phyloP scores from a whole-genome alignment of 2,888 invertebrate genomes.

The Catocala nupta region DNA sequence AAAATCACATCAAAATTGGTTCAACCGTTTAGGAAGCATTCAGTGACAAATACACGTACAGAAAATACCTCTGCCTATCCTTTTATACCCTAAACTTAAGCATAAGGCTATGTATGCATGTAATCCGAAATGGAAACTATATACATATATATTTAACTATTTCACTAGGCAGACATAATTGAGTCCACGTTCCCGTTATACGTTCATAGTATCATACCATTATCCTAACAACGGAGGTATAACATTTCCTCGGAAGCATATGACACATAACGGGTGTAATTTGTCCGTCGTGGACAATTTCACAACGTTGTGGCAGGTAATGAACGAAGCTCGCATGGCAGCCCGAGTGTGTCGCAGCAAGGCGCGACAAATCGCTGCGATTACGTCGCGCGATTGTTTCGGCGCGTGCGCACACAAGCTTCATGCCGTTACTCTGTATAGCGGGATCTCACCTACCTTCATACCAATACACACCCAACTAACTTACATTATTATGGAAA shows the following conservation, averaged over 20 bases:
- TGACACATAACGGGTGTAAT: constrained; percentile 18
- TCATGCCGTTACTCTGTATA: constrained; percentile 35
- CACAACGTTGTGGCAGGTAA: constrained; percentile 16
- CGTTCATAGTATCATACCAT: neutral
- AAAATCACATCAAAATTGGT: no score
- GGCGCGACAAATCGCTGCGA: constrained; percentile 35
- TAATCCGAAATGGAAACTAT: no score
- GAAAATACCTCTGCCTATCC: no score
- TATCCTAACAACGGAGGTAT: neutral
- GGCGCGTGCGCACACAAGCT: constrained; percentile 30
- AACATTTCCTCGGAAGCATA: constrained; percentile 4
- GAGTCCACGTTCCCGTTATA: neutral
- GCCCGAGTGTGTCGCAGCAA: constrained; percentile 30
- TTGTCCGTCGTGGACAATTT: constrained; percentile 16
- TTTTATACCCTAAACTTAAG: no score
- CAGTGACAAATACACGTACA: no score
- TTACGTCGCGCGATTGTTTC: constrained; percentile 28
- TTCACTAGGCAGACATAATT: no score
- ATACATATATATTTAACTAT: no score
- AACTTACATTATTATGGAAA: neutral
- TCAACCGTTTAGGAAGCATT: no score
- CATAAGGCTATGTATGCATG: no score
- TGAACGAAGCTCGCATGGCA: constrained; percentile 22
- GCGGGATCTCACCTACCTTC: constrained; percentile 29
- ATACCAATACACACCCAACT: neutral